phyloP scores from a whole-genome alignment of 2,797 vertebrate species.

The Triplophysa yarkandensis region DNA sequence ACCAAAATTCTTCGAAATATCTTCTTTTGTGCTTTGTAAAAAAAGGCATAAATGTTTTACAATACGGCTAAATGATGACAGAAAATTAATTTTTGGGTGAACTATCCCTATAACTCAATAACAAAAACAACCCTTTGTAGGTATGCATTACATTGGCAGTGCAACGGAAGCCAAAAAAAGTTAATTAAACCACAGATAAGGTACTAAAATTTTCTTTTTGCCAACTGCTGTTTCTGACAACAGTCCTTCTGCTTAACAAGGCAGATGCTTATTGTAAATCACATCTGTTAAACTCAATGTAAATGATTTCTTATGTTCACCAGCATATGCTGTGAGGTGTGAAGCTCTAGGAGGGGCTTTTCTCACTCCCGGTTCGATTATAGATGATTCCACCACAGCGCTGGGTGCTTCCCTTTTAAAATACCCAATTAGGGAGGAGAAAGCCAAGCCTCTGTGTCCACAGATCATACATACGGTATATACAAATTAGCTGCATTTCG shows the following conservation, averaged over 20 bases:
- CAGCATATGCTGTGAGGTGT: not conserved
- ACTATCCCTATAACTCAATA: too few relatives aligned
- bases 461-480: slow-evolving; percentile 48
- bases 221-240: not conserved
- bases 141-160: not conserved
- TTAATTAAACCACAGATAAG: slow-evolving; percentile 38
- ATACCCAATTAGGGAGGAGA: slow-evolving; percentile 59
- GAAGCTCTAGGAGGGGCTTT: not conserved
- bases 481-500: slow-evolving; percentile 52
- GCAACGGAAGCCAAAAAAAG: slow-evolving; percentile 13
- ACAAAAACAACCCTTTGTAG: not conserved
- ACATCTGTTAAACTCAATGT: not conserved
- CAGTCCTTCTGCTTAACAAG: slow-evolving; percentile 3
- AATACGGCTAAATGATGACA: too few relatives aligned
- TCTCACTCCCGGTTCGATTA: slow-evolving; percentile 55
- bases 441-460: slow-evolving; percentile 45
- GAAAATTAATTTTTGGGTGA: too few relatives aligned
- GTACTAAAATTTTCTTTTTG: slow-evolving; percentile 51
- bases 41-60: too few relatives aligned
- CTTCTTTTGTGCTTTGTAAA: too few relatives aligned
- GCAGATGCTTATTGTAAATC: slow-evolving; percentile 6
- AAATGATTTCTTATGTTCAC: slow-evolving; percentile 7
- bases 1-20: too few relatives aligned
- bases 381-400: slow-evolving; percentile 69
- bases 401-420: slow-evolving; percentile 58